These are phyloP conservation scores for Lycaon pictus DNA, from an alignment of 2,113 vertebrate species.

Conservation along the genomic window DNA sequence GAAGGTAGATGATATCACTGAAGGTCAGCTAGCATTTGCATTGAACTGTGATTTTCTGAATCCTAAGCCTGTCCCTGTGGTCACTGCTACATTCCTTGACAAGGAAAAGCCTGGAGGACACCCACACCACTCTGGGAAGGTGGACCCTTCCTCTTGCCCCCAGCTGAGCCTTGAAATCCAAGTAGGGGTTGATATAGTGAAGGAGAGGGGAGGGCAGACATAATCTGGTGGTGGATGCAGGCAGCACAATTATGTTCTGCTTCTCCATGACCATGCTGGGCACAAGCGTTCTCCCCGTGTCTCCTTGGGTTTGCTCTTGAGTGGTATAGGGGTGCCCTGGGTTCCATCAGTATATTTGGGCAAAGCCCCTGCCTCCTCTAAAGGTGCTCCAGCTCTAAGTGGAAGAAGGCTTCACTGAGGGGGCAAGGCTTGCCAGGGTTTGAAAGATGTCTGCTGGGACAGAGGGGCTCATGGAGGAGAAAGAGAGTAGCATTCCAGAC, in stretches of 20 bases:
- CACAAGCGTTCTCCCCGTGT: background rate
- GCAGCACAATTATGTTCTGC: background rate
- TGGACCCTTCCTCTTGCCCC: background rate
- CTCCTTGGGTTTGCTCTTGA: background rate
- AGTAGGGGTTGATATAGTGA: background rate
- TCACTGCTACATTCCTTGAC: background rate
- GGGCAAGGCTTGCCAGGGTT: background rate
- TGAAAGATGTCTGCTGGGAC: background rate
- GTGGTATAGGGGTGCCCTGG: background rate
- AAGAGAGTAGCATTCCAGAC: background rate
- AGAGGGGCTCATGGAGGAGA: background rate
- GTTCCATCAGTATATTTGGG: background rate
- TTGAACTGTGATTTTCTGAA: conserved; percentile 9
- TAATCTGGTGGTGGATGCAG: too few species aligned
- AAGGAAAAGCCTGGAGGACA: background rate
- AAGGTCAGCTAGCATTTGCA: background rate
- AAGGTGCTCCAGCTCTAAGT: background rate
- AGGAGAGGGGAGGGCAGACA: background rate
- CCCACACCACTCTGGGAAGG: background rate
- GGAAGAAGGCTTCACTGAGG: background rate
- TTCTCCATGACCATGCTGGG: background rate
- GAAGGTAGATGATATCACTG: background rate
- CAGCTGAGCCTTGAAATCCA: background rate
- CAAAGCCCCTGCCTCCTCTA: background rate
- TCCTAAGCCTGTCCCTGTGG: background rate